A percentile compares a stretch with the other conserved stretches of the same genome.
Evolutionary conservation across 1,140 invertebrate genomes (phyloP).

Genomic region (Anastrepha obliqua): DNA sequence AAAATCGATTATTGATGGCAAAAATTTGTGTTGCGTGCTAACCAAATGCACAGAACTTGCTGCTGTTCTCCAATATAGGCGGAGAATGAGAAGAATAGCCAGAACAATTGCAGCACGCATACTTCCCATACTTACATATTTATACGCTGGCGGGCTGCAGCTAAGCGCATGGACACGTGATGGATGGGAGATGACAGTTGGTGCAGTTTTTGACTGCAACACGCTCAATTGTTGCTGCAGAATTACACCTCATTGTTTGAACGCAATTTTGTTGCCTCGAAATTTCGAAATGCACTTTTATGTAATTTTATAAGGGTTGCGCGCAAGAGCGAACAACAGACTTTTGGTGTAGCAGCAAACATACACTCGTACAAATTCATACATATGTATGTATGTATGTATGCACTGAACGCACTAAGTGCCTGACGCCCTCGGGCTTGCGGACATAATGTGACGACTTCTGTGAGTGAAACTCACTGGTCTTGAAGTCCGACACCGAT

Average conservation of each 20-base stretch:
- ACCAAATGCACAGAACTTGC: neutral
- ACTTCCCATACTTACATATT: neutral
- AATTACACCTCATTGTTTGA: constrained; percentile 12
- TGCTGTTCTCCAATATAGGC: neutral
- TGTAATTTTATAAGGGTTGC: constrained; percentile 32
- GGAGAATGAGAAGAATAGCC: neutral
- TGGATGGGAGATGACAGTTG: constrained; percentile 50
- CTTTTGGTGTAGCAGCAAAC: neutral
- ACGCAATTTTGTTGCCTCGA: neutral
- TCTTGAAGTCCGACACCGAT: neutral
- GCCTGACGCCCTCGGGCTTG: constrained; percentile 53
- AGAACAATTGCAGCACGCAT: neutral
- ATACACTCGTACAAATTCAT: neutral
- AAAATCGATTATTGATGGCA: constrained; percentile 57
- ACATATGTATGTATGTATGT: neutral
- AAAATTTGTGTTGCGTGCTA: constrained; percentile 54
- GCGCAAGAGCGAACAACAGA: neutral
- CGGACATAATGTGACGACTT: constrained; percentile 60
- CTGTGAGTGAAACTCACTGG: constrained; percentile 59
- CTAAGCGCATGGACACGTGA: constrained; percentile 42
- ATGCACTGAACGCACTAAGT: neutral
- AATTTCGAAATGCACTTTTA: neutral
- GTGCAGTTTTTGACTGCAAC: constrained; percentile 23
- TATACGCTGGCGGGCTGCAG: neutral
- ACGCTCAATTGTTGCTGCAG: constrained; percentile 19